phyloP scores from a whole-genome alignment of 37 sponge, comb jelly and placozoan species.

The Haliclona indistincta region DNA sequence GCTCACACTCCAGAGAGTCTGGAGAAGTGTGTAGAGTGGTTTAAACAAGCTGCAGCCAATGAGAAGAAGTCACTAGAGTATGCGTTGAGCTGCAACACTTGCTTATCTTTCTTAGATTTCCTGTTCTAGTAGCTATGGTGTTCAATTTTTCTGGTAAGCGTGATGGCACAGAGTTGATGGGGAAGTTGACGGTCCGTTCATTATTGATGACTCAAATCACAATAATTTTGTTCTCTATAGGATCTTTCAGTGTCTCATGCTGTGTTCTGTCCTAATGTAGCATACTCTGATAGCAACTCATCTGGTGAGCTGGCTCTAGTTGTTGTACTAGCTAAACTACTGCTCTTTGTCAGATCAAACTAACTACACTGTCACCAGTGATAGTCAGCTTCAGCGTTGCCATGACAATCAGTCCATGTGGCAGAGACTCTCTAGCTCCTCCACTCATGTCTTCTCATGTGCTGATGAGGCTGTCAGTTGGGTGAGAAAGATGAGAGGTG shows the following conservation, averaged over 20 bases:
- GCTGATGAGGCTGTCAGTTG: slow-evolving; percentile 22
- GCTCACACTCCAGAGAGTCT: slow-evolving; percentile 91
- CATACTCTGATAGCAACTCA: slow-evolving; percentile 29
- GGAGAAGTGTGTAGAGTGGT: slow-evolving; percentile 38
- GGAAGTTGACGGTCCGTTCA: slow-evolving; percentile 41
- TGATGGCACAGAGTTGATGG: slow-evolving; percentile 27
- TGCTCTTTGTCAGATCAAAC: slow-evolving; percentile 52
- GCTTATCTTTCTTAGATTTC: not conserved
- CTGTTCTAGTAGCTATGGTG: slow-evolving; percentile 44
- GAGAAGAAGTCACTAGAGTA: not conserved
- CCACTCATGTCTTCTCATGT: slow-evolving; percentile 13
- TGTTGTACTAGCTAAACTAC: not conserved
- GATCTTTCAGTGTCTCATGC: slow-evolving; percentile 36
- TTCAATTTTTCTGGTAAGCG: slow-evolving; percentile 72
- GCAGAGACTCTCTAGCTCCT: slow-evolving; percentile 13
- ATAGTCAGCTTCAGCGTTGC: slow-evolving; percentile 1
- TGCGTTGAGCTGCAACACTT: not conserved
- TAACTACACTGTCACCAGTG: slow-evolving; percentile 21
- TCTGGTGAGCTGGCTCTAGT: slow-evolving; percentile 37
- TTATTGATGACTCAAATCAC: too few relatives aligned
- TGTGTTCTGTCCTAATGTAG: slow-evolving; percentile 87
- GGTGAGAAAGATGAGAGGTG: not conserved
- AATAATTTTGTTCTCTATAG: slow-evolving; percentile 36
- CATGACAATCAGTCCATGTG: slow-evolving; percentile 46
- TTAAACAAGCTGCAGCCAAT: not conserved